Conservation (phyloP, 2,797 vertebrate genomes). For the Mustela erminea region DNA sequence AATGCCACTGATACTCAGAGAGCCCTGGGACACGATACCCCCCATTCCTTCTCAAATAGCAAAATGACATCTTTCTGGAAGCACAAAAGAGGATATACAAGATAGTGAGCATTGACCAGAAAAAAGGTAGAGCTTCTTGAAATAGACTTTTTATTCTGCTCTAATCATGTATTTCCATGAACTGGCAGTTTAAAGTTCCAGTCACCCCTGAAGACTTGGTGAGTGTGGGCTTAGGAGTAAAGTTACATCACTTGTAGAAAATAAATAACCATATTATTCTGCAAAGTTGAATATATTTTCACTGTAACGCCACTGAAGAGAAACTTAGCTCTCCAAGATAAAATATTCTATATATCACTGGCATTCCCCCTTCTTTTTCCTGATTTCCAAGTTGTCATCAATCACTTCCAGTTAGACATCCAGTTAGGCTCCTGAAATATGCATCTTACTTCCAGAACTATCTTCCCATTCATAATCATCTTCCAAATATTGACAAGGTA, state of each 20-base stretch:
- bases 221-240: background rate
- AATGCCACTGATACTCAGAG: background rate
- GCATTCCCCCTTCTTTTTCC: background rate
- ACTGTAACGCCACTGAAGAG: background rate
- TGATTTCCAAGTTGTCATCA: background rate
- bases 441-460: background rate
- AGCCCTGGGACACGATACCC: rapidly evolving
- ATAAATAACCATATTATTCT: background rate
- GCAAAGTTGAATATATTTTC: background rate
- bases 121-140: background rate
- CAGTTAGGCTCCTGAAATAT: background rate
- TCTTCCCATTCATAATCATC: background rate
- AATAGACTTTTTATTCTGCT: rapidly evolving
- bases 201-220: background rate
- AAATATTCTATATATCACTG: background rate
- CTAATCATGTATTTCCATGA: background rate
- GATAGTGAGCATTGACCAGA: background rate
- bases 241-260: slow-evolving; percentile 6
- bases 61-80: background rate
- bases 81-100: background rate
- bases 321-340: background rate
- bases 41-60: background rate
- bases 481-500: background rate
- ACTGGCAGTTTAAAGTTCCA: background rate
- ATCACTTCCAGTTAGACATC: background rate